Evolutionary conservation across 2,113 vertebrate genomes (phyloP).

Genomic region (Agapornis roseicollis): DNA sequence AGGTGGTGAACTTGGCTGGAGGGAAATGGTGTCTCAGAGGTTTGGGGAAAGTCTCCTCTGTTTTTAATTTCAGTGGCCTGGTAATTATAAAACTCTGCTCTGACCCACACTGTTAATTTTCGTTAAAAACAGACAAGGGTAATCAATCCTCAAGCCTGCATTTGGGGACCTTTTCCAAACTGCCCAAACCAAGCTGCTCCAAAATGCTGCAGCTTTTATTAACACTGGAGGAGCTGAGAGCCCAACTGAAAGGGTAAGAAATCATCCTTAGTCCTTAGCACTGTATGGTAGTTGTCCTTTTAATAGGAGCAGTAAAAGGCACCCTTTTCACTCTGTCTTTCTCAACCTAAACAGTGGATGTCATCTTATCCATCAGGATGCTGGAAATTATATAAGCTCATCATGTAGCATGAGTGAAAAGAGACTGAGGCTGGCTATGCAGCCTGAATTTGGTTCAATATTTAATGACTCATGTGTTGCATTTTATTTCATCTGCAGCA

Average conservation of each 20-base stretch:
- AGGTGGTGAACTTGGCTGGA: neutral
- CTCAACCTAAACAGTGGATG: constrained; percentile 2
- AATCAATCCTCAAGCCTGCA: constrained; percentile 15
- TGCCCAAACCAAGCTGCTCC: neutral
- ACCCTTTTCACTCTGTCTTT: neutral
- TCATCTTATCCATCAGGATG: constrained; percentile 6
- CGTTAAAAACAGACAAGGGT: constrained; percentile 33
- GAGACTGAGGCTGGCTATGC: neutral
- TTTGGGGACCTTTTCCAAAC: neutral
- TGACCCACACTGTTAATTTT: constrained; percentile 15
- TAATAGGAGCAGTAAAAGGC: neutral
- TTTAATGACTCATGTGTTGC: constrained; percentile 15
- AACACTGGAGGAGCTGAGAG: neutral
- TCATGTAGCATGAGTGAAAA: constrained; percentile 9
- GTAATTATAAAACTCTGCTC: constrained; percentile 30
- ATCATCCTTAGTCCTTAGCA: neutral
- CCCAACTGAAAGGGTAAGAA: neutral
- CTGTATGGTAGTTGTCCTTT: neutral
- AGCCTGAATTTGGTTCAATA: constrained; percentile 30
- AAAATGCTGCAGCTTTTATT: neutral
- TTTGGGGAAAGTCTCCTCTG: neutral
- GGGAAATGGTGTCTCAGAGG: neutral
- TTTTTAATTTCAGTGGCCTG: constrained; percentile 19
- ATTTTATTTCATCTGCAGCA: constrained; percentile 13
- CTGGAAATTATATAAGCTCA: constrained; percentile 35